Evolutionary conservation across 2,113 vertebrate species (phyloP).

Genomic region (Eulemur rufifrons): DNA sequence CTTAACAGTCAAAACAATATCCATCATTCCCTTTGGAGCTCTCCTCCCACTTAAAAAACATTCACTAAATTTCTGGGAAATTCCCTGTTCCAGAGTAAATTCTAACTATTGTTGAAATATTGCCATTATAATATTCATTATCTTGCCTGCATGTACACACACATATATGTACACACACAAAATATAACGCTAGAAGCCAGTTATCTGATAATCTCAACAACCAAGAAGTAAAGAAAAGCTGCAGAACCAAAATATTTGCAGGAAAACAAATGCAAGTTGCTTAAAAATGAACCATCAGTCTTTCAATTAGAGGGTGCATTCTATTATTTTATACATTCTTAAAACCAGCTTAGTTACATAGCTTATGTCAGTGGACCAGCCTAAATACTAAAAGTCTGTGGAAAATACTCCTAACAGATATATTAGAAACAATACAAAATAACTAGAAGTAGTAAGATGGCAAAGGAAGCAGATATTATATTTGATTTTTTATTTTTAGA

Average conservation of each 20-base stretch:
- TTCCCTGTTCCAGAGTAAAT: background rate
- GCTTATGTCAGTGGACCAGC: background rate
- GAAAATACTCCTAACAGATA: slow-evolving; percentile 25
- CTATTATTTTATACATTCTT: background rate
- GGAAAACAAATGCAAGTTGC: background rate
- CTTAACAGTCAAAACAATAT: background rate
- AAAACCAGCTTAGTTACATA: background rate
- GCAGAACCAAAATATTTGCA: background rate
- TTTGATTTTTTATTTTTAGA: background rate
- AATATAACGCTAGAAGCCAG: background rate
- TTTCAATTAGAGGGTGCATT: background rate
- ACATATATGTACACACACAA: background rate
- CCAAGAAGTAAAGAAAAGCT: background rate
- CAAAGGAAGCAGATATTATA: background rate
- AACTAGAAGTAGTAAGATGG: background rate
- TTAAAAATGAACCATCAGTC: slow-evolving; percentile 29
- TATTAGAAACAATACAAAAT: background rate
- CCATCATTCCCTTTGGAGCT: background rate
- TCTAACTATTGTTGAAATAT: background rate
- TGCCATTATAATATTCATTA: background rate
- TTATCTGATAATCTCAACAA: background rate
- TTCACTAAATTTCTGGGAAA: background rate
- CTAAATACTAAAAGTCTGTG: background rate
- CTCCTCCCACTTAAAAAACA: background rate
- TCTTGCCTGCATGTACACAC: background rate